Evolutionary conservation across 1,140 invertebrate genomes (phyloP).

Genomic region (Drosophila azteca): DNA sequence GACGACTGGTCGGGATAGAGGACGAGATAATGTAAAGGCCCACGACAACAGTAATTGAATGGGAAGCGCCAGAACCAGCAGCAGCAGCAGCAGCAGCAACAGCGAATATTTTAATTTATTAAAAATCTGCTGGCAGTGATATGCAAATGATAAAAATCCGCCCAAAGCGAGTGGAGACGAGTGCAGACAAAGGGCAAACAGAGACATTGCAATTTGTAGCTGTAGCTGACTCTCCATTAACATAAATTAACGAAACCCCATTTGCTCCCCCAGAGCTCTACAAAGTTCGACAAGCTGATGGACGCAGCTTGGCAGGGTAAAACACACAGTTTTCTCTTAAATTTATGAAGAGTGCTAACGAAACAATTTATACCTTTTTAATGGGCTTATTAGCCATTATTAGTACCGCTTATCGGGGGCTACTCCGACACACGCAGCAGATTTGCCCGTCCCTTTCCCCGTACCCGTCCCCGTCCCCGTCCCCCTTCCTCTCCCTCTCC

Average conservation of each 20-base stretch:
- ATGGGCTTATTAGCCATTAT: constrained; percentile 82
- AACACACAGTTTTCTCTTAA: constrained; percentile 66
- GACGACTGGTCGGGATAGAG: constrained; percentile 22
- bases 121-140: constrained; percentile 70
- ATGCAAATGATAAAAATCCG: constrained; percentile 65
- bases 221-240: constrained; percentile 74
- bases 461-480: constrained; percentile 3
- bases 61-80: not conserved
- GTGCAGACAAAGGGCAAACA: constrained; percentile 59
- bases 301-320: not conserved
- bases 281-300: no score
- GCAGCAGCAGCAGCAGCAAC: constrained; percentile 18
- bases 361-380: constrained; percentile 82
- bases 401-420: constrained; percentile 78
- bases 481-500: not conserved
- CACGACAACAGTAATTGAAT: constrained; percentile 37
- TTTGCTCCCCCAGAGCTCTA: not conserved
- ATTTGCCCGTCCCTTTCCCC: constrained; percentile 9
- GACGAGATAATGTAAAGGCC: constrained; percentile 37
- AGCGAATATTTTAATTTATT: constrained; percentile 72
- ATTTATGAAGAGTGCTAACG: constrained; percentile 81
- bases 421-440: constrained; percentile 35
- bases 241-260: constrained; percentile 68
- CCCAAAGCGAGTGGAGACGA: constrained; percentile 20
- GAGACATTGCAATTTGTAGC: constrained; percentile 78